phyloP scores from a whole-genome alignment of 2,888 invertebrate genomes.

The Antheraea yamamai region DNA sequence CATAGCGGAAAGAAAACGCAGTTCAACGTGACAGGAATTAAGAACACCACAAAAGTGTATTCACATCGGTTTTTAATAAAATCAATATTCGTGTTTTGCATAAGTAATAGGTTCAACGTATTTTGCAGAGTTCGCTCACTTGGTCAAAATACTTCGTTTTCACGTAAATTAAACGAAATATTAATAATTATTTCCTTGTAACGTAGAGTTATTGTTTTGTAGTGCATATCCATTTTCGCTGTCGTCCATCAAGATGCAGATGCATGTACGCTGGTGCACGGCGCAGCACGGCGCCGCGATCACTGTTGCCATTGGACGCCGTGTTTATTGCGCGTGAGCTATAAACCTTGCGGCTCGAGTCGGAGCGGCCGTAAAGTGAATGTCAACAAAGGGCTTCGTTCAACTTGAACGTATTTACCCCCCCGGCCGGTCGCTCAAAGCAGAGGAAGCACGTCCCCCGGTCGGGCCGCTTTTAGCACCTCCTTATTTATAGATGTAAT shows the following conservation, averaged over 20 bases:
- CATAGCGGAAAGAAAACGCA: conserved; percentile 66
- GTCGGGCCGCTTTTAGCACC: conserved; percentile 80
- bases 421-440: conserved; percentile 69
- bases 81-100: conserved; percentile 36
- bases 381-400: conserved; percentile 77
- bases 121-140: conserved; percentile 40
- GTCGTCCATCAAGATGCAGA: conserved; percentile 31
- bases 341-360: conserved; percentile 57
- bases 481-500: conserved; percentile 79
- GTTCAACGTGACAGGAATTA: conserved; percentile 48
- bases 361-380: conserved; percentile 69
- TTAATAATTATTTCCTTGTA: neutral
- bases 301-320: conserved; percentile 35
- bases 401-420: conserved; percentile 72
- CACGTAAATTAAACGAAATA: conserved; percentile 21
- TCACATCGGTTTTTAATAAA: conserved; percentile 33
- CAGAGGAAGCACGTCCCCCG: conserved; percentile 78
- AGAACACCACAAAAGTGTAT: neutral
- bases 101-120: conserved; percentile 24
- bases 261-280: conserved; percentile 21
- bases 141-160: conserved; percentile 29
- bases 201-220: neutral
- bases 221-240: conserved; percentile 44
- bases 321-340: conserved; percentile 60
- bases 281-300: conserved; percentile 32